Conservation (phyloP, 2,797 vertebrate species). For the Odontamblyopus rebecca region DNA sequence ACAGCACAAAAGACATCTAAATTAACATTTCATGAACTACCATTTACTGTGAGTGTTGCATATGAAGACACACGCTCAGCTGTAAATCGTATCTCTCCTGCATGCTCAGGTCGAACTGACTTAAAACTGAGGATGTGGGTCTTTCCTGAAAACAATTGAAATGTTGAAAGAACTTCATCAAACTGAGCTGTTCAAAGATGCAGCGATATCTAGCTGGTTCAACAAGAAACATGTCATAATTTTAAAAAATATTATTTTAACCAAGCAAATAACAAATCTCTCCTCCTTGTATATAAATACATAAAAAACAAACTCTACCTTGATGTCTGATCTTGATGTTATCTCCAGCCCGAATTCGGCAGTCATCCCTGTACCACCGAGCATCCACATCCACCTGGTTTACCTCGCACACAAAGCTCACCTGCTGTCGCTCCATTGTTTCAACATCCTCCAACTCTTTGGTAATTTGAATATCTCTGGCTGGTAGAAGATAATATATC, state of each 20-base stretch:
- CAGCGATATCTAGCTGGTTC: too few relatives aligned
- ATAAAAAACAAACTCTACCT: conserved; percentile 50
- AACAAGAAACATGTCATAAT: too few relatives aligned
- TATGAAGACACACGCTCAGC: conserved; percentile 87
- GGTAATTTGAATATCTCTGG: conserved; percentile 84
- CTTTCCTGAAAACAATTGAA: conserved; percentile 76
- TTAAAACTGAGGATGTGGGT: conserved; percentile 79
- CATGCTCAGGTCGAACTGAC: conserved; percentile 84
- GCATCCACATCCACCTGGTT: conserved; percentile 88
- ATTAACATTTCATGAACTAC: conserved; percentile 59
- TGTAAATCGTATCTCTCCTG: conserved; percentile 89
- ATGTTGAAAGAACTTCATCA: background rate
- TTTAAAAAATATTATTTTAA: too few relatives aligned
- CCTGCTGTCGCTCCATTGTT: conserved; percentile 82
- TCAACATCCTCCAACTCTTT: conserved; percentile 86
- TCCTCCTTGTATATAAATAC: too few relatives aligned
- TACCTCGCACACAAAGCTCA: conserved; percentile 87
- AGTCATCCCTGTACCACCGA: conserved; percentile 90
- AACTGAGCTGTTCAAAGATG: background rate
- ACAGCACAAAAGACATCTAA: background rate
- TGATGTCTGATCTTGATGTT: conserved; percentile 89
- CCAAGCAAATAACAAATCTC: too few relatives aligned
- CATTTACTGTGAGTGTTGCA: conserved; percentile 87
- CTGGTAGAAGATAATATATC: conserved; percentile 66
- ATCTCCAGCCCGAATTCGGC: conserved; percentile 82